Evolutionary conservation across 2,888 invertebrate genomes (phyloP).

Genomic region (Morinoia aosen): DNA sequence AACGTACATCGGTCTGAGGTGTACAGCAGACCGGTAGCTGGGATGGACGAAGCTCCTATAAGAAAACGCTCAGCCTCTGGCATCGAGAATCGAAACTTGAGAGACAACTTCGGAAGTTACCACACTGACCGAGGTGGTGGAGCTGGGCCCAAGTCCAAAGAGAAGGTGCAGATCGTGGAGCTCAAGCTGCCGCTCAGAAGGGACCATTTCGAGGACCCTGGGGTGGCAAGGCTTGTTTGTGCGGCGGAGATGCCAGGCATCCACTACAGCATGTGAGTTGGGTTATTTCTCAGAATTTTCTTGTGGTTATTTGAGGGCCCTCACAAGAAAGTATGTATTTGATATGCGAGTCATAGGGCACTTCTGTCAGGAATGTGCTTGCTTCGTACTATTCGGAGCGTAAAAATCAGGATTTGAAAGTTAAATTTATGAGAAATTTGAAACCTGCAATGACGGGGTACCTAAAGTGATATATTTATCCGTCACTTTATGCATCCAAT

Average conservation of each 20-base stretch:
- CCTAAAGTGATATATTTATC: too few relatives aligned
- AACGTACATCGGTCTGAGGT: background rate
- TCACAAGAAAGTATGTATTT: too few relatives aligned
- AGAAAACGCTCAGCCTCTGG: background rate
- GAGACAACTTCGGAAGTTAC: background rate
- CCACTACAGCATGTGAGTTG: slow-evolving; percentile 35
- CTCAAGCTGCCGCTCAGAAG: slow-evolving; percentile 30
- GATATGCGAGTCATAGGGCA: too few relatives aligned
- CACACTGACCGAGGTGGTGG: background rate
- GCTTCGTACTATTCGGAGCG: too few relatives aligned
- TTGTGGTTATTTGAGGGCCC: too few relatives aligned
- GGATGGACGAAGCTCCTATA: background rate
- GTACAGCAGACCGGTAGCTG: background rate
- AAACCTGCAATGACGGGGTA: too few relatives aligned
- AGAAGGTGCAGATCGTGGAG: slow-evolving; percentile 42
- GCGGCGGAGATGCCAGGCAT: slow-evolving; percentile 44
- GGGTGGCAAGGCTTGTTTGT: background rate
- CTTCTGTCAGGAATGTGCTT: too few relatives aligned
- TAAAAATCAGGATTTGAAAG: too few relatives aligned
- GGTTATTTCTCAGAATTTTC: background rate
- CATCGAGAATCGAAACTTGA: background rate
- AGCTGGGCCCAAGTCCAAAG: background rate
- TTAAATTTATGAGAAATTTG: too few relatives aligned
- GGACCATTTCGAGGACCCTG: slow-evolving; percentile 37
- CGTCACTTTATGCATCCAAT: too few relatives aligned